Conservation (phyloP, 2,888 invertebrate genomes). For the Eupeodes luniger region DNA sequence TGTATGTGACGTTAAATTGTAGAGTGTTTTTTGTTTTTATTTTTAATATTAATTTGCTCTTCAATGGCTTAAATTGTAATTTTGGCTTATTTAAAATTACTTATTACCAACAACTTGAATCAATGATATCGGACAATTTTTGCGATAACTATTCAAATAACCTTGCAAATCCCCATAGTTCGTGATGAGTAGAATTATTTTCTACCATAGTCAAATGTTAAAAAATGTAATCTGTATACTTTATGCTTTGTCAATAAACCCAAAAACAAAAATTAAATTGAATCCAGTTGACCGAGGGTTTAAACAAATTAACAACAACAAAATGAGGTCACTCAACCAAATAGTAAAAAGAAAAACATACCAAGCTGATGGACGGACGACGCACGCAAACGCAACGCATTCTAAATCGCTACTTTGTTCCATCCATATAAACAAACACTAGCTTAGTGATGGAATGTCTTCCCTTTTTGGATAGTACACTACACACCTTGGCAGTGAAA, state of each 20-base stretch:
- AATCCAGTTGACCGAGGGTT: constrained; percentile 10
- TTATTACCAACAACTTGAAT: too few species aligned
- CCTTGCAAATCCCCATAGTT: too few species aligned
- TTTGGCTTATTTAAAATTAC: too few species aligned
- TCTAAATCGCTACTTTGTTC: constrained; percentile 47
- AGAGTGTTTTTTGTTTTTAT: too few species aligned
- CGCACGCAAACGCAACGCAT: constrained; percentile 9
- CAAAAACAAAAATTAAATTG: neutral
- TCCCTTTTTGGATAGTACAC: constrained; percentile 42
- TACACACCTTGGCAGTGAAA: constrained; percentile 32
- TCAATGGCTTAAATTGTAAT: too few species aligned
- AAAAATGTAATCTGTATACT: too few species aligned
- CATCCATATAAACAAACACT: constrained; percentile 45
- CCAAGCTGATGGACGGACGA: constrained; percentile 21
- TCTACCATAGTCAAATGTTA: too few species aligned
- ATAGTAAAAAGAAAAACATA: neutral
- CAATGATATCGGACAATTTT: too few species aligned
- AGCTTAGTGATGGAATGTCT: constrained; percentile 56
- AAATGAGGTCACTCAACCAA: constrained; percentile 74
- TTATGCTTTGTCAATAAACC: neutral
- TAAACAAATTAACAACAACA: neutral
- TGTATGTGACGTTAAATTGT: too few species aligned
- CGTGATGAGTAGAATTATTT: too few species aligned
- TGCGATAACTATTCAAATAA: too few species aligned
- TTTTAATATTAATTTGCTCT: too few species aligned